Percentiles rank a stretch among this genome's conserved stretches.
phyloP scores from a whole-genome alignment of 2,113 vertebrate genomes.

The Taxidea taxus region DNA sequence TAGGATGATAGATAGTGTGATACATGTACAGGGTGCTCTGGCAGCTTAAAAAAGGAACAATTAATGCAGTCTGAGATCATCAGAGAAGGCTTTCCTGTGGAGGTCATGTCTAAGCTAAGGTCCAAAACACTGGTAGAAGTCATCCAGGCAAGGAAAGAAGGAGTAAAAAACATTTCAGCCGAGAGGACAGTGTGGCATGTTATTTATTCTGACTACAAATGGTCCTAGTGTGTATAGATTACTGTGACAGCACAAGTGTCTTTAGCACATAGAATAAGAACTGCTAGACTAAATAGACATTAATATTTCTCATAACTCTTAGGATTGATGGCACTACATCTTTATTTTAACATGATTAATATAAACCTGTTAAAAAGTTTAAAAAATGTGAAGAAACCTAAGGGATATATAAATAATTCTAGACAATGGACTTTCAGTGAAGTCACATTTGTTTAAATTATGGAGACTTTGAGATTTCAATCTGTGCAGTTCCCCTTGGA shows the following conservation, averaged over 20 bases:
- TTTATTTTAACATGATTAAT: background rate
- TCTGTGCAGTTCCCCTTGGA: background rate
- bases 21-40: background rate
- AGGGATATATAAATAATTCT: background rate
- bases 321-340: background rate
- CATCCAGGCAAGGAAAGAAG: background rate
- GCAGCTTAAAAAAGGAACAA: background rate
- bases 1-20: background rate
- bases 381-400: background rate
- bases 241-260: background rate
- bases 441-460: background rate
- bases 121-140: background rate
- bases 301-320: background rate
- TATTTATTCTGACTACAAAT: background rate
- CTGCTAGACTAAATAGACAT: background rate
- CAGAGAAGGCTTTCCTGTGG: background rate
- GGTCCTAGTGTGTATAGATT: background rate
- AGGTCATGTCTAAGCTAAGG: background rate
- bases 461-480: background rate
- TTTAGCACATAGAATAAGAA: background rate
- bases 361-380: background rate
- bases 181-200: background rate
- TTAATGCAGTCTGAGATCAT: background rate
- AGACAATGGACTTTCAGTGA: background rate
- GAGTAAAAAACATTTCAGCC: background rate